Percentiles rank a stretch among this genome's conserved stretches.
Evolutionary conservation across 2,888 invertebrate species (phyloP).

Genomic region (Perizoma affinitatum): DNA sequence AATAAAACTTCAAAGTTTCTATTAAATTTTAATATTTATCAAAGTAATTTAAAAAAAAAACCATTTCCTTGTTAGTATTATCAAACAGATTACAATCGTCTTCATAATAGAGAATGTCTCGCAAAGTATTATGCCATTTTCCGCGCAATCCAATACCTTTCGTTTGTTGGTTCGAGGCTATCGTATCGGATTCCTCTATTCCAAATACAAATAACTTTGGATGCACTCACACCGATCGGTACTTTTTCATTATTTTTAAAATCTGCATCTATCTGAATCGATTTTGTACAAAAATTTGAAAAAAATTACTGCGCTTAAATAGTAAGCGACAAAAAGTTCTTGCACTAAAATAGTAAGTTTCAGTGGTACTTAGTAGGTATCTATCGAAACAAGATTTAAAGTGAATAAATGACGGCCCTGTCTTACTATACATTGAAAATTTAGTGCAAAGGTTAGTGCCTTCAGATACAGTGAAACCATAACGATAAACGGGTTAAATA

Average conservation of each 20-base stretch:
- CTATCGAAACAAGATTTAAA: no score
- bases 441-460: no score
- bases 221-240: slow-evolving; percentile 47
- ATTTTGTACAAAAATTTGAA: no score
- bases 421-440: no score
- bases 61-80: slow-evolving; percentile 3
- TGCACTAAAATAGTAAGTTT: no score
- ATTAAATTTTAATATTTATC: background rate
- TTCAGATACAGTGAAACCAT: no score
- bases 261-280: background rate
- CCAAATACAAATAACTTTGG: slow-evolving; percentile 68
- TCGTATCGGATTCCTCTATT: slow-evolving; percentile 64
- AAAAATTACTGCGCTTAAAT: no score
- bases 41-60: slow-evolving; percentile 5
- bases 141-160: slow-evolving; percentile 61
- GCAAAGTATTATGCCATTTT: slow-evolving; percentile 58
- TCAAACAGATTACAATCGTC: slow-evolving; percentile 19
- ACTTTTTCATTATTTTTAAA: background rate
- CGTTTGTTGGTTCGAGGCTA: slow-evolving; percentile 48
- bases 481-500: no score
- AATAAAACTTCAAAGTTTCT: no score
- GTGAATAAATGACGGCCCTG: no score
- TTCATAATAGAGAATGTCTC: slow-evolving; percentile 31
- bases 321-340: no score
- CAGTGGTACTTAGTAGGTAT: no score